These are phyloP conservation scores for Chrysotoxum bicinctum DNA, from an alignment of 2,888 invertebrate species.

Conservation along the genomic window DNA sequence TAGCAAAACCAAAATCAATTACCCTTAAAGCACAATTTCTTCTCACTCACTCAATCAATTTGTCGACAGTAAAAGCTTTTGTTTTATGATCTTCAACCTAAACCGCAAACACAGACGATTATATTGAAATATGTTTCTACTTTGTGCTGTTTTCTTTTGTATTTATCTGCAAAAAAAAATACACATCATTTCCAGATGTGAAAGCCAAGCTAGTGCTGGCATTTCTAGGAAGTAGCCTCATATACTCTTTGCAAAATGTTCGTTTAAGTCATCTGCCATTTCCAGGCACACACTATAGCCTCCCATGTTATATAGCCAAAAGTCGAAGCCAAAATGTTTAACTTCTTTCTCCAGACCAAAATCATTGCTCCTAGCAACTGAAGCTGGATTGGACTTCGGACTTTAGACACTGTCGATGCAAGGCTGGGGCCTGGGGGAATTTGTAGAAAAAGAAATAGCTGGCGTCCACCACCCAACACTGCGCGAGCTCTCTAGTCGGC, in stretches of 20 bases:
- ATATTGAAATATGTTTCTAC: neutral
- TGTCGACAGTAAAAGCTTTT: neutral
- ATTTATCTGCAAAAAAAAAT: neutral
- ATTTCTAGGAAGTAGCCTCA: slow-evolving; percentile 43
- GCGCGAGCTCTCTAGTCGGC: neutral
- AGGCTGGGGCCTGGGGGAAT: neutral
- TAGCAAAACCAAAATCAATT: neutral
- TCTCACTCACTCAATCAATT: neutral
- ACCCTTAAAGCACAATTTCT: neutral
- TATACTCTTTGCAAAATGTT: slow-evolving; percentile 34
- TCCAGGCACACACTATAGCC: slow-evolving; percentile 2
- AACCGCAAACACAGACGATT: neutral
- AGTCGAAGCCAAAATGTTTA: slow-evolving; percentile 11
- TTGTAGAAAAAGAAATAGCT: neutral
- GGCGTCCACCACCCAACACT: neutral
- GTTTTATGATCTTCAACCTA: neutral
- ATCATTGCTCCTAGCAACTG: neutral
- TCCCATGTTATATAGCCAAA: neutral
- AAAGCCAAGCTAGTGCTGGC: slow-evolving; percentile 16
- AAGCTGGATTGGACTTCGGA: slow-evolving; percentile 17
- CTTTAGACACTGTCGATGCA: neutral
- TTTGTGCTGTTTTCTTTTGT: neutral
- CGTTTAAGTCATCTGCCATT: slow-evolving; percentile 39
- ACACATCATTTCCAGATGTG: slow-evolving; percentile 48
- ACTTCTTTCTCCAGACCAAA: neutral